Base-by-base conservation (phyloP, 2,888 invertebrate species). In the Gastracanthus pulcherrimus region DNA sequence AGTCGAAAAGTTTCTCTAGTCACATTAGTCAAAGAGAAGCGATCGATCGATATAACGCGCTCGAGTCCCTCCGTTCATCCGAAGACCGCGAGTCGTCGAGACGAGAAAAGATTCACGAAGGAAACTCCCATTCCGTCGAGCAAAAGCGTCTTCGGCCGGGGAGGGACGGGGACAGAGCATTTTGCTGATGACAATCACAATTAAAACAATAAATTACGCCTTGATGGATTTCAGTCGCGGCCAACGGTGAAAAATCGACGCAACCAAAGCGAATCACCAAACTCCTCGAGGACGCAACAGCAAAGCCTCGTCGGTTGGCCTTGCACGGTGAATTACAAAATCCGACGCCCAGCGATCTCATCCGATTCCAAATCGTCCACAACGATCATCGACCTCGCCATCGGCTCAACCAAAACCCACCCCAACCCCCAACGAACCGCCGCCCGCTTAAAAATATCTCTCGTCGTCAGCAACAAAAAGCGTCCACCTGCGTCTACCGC, bases 401-500 rank as follows among this genome's bases (percentile, higher is more conserved):
- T n/a, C 45, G 45, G 13, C 45, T 45, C 45, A n/a, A 45, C 45
- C 45, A n/a, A n/a, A 45, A n/a, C 41, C 13, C 9, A 16, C 41
- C 13, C 11, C 41, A 16, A 38, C 11, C 45, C 45, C 13, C 45
- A n/a, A 45, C 45, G 38, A 38, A 3, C 7, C 9, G 38, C 38
- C 38, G 7, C 38, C 13, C 38, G 1, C 38, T 38, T 13, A 4
- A 13, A n/a, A 4, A n/a, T 45, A n/a, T 13, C 45, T 16, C 45
- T 45, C 45, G 45, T 45, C 45, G 16, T n/a, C 16, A n/a, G 45
- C 45, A n/a, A 45, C 45, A n/a, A n/a, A n/a, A n/a, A n/a, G n/a
- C 45, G 19, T 45, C 1, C 41, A 9, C 41, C n/a, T 36, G 41
- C 45, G 66, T 84, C 87, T 92, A 93, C 91, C 94, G 93, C 80